Base-by-base conservation (phyloP, 2,888 invertebrate genomes). In the Acrobasis suavella region DNA sequence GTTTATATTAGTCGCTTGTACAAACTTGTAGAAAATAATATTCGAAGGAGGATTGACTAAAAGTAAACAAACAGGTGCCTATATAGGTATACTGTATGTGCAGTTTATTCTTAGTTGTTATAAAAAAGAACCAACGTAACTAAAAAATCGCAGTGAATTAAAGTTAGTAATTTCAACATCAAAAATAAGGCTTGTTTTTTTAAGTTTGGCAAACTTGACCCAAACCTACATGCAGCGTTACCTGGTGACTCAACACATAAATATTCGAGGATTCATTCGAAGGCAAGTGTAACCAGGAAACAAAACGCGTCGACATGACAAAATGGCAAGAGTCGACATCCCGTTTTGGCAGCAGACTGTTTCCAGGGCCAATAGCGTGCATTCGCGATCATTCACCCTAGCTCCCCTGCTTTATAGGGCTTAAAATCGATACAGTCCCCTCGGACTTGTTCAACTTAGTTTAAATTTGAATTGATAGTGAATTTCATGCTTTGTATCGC, bases 381-480 rank as follows among this genome's bases (percentile, higher is more conserved):
- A 81, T 62, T 51, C 62, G 78, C 80, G 91, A 83, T 74, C 91
- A 67, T 90, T 89, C 85, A 89, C 89, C 88, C 81, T 85, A 70
- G 69, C 74, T 81, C 83, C 87, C 88, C 85, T 81, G 72, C 69
- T 84, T 85, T 81, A 79, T 83, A 87, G 82, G 90, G 87, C 89
- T 85, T 79, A 83, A 88, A 90, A 91, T 91, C 89, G 77, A 91
- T 91, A 86, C 65, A 51, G 54, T 62, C 76, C 77, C 80, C 65
- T 63, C n/a, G n/a, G 49, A 62, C 59, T 39, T 14, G 52, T 64
- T 55, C 52, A 56, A 50, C 42, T 50, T 55, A 46, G 54, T 42
- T 9, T 46, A 46, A 50, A 42, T 58, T 58, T 58, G 9, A 60
- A n/a, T 32, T 46, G 55, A 55, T 55, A 55, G 54, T 32, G 37